phyloP scores from a whole-genome alignment of 2,888 invertebrate genomes.

The Thysanoteuthis rhombus region DNA sequence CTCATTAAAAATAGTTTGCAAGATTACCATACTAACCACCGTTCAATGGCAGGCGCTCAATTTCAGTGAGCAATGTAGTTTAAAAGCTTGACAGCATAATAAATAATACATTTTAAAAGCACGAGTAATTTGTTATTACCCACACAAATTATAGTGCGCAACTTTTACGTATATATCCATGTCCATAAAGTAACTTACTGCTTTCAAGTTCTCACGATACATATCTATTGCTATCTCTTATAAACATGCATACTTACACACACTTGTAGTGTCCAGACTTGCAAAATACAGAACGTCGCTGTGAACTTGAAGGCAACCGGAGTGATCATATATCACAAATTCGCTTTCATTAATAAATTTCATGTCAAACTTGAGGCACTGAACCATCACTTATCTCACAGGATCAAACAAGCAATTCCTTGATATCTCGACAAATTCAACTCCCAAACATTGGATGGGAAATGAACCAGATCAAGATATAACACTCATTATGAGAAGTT shows the following conservation, averaged over 20 bases:
- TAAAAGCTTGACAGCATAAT: no score
- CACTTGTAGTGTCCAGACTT: background rate
- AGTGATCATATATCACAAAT: background rate
- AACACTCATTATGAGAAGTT: background rate
- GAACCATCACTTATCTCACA: background rate
- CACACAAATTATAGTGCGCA: no score
- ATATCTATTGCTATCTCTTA: background rate
- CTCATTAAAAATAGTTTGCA: no score
- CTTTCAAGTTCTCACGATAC: no score
- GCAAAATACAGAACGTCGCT: background rate
- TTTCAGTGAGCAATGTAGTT: no score
- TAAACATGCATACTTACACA: background rate
- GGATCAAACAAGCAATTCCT: background rate
- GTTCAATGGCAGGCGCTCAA: no score
- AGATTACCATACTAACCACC: no score
- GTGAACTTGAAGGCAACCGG: background rate
- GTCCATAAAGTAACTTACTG: no score
- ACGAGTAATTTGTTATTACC: no score
- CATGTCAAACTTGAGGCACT: background rate
- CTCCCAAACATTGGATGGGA: background rate
- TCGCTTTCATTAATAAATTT: background rate
- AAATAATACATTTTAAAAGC: no score
- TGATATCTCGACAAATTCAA: background rate
- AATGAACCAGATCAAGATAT: background rate
- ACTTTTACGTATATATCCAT: no score